A percentile compares a stretch with the other conserved stretches of the same genome.
Conservation (phyloP, 2,113 vertebrate genomes). For the Anser brachyrhynchus region DNA sequence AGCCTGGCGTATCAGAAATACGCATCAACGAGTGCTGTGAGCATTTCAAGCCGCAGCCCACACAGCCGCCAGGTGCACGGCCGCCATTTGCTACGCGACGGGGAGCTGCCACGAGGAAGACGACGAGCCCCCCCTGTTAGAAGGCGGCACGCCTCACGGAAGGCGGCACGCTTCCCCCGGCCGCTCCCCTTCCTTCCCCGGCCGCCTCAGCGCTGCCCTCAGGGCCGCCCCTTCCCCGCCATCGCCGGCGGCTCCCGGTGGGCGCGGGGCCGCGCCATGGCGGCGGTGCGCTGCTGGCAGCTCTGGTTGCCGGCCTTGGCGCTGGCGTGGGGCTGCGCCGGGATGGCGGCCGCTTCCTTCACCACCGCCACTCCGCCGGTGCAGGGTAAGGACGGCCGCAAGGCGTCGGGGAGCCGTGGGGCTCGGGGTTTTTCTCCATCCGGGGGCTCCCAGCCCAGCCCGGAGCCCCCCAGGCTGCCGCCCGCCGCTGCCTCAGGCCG, state of each 20-base stretch:
- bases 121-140: too few species aligned
- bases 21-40: accelerated
- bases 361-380: neutral
- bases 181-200: neutral
- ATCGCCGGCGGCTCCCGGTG: neutral
- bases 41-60: too few species aligned
- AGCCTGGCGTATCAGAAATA: accelerated
- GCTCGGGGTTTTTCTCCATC: too few species aligned
- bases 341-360: neutral
- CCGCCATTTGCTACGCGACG: too few species aligned
- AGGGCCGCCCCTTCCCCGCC: neutral
- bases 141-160: too few species aligned
- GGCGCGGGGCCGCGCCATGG: neutral
- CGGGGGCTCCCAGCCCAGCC: too few species aligned
- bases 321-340: neutral
- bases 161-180: accelerated
- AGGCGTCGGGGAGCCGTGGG: neutral
- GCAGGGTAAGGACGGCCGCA: neutral
- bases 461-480: too few species aligned
- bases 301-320: neutral
- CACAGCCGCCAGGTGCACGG: too few species aligned
- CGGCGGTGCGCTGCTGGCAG: neutral
- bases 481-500: too few species aligned
- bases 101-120: too few species aligned
- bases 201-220: neutral